Conservation (phyloP, 2,113 vertebrate species). For the Ranitomeya imitator region DNA sequence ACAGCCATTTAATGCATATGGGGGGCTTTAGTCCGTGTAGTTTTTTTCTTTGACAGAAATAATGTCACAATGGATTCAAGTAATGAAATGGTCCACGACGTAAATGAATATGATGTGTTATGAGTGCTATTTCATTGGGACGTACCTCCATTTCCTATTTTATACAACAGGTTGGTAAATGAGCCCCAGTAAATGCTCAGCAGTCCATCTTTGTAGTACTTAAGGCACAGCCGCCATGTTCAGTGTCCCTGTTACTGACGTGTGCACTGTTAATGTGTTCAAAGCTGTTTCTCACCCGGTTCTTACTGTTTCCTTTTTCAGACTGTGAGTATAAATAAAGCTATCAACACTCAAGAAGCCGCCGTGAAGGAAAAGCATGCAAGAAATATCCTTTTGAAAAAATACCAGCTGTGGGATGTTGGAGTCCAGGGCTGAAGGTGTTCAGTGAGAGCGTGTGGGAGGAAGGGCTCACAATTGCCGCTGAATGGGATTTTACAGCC, state of each 20-base stretch:
- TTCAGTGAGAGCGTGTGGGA: accelerated
- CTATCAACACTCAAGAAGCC: slow-evolving; percentile 98
- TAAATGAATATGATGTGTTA: neutral
- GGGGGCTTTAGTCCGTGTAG: too few relatives aligned
- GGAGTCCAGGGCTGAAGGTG: neutral
- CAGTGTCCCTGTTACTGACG: slow-evolving; percentile 36
- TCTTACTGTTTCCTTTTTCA: slow-evolving; percentile 71
- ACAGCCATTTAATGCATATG: too few relatives aligned
- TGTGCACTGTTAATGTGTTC: slow-evolving; percentile 41
- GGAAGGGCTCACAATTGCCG: neutral
- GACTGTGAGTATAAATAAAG: slow-evolving; percentile 99
- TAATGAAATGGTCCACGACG: neutral
- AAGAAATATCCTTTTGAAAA: slow-evolving; percentile 92
- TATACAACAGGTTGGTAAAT: neutral
- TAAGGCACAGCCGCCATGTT: slow-evolving; percentile 18
- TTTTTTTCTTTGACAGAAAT: too few relatives aligned
- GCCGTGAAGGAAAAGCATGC: slow-evolving; percentile 99
- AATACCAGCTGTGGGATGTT: slow-evolving; percentile 17
- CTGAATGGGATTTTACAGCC: neutral
- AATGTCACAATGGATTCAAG: neutral
- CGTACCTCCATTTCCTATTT: neutral
- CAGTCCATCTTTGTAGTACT: slow-evolving; percentile 1
- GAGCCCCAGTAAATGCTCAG: neutral
- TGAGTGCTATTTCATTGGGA: neutral
- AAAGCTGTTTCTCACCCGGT: slow-evolving; percentile 14